Conservation (phyloP, 2,888 invertebrate species). For the Melieria crassipennis region DNA sequence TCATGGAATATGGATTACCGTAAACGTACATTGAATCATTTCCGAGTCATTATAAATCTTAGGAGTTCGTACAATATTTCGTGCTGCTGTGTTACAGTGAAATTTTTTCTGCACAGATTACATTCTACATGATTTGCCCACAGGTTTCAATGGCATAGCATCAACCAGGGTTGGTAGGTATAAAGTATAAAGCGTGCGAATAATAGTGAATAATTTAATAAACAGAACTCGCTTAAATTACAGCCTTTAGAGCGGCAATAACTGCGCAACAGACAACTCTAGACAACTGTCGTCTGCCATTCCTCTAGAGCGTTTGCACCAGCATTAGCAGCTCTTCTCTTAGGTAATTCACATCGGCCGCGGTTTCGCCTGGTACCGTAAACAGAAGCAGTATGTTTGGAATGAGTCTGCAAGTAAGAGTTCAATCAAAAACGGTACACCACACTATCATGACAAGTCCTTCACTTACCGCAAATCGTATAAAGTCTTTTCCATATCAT, state of each 20-base stretch:
- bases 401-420: slow-evolving; percentile 70
- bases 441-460: neutral
- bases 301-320: slow-evolving; percentile 67
- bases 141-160: no score
- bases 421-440: no score
- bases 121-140: no score
- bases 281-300: neutral
- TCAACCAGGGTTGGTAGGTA: no score
- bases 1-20: no score
- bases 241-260: neutral
- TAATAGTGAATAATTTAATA: slow-evolving; percentile 15
- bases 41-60: no score
- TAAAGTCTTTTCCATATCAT: slow-evolving; percentile 77
- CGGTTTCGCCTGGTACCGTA: slow-evolving; percentile 69
- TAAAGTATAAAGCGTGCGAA: no score
- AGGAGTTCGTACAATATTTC: no score
- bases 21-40: no score
- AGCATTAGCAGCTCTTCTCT: slow-evolving; percentile 82
- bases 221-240: neutral
- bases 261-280: neutral
- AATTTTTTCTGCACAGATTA: no score
- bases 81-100: no score
- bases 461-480: slow-evolving; percentile 70
- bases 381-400: slow-evolving; percentile 86
- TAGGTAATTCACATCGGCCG: slow-evolving; percentile 70